Base-by-base conservation (phyloP, 1,140 invertebrate genomes). In the Venturia canescens region DNA sequence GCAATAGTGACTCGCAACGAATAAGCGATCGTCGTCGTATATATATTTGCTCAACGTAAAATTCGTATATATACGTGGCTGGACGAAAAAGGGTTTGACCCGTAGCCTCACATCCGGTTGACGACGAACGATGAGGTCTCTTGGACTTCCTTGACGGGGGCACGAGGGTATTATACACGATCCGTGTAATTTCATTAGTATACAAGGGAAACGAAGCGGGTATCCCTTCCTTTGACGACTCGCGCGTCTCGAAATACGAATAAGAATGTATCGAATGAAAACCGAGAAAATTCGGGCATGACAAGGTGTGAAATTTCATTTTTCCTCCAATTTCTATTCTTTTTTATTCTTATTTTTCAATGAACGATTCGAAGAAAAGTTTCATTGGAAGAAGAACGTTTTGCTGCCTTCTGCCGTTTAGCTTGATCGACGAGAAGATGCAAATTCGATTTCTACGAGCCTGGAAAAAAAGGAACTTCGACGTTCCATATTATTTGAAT, bases 181-280 rank as follows among this genome's bases (percentile, higher is more conserved):
- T 75, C 72, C 72, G 72, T 75, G 57, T 75, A 75, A 75, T 75
- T 75, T 75, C 72, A 75, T 75, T 75, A 75, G 72, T 53, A 75
- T 50, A 75, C 50, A 75, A 75, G 50, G 72, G 26, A 72, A 72
- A 72, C 38, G 72, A 75, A 16, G 11, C 72, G 26, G 27, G 67
- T 60, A 75, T 75, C 72, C 48, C 48, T 53, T 50, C 31, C 57
- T 75, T 75, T 57, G 15, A 60, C 57, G 21, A 23, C 50, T 50
- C 34, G 15, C 11, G 11, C 11, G 21, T 3, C 38, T 38, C 0
- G 50, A 71, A 71, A 31, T 16, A 26, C 70, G 23, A n/a, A n/a
- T 60, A 26, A n/a, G 23, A n/a, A 23, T 60, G 26, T 16, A 70
- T 38, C 67, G 67, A 34, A n/a, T 44, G 72, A 72, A 50, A 50